Base-by-base conservation (phyloP, 2,113 vertebrate genomes). In the Rhinichthys klamathensis region DNA sequence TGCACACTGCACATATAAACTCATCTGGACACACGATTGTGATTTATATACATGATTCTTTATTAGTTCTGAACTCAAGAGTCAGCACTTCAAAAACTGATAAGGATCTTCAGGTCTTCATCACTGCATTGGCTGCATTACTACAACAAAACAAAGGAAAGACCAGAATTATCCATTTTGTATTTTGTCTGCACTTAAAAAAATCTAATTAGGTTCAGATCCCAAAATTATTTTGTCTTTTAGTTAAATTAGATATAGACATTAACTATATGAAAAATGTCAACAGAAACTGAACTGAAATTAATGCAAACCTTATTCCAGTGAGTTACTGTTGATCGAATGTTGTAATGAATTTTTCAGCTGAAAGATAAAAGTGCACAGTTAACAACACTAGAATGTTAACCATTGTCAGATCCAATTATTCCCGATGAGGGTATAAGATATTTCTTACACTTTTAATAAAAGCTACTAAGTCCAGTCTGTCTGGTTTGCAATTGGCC, bases 311-410 rank as follows among this genome's bases (percentile, higher is more conserved):
- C 83, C 73, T 86, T 49, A 92, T 90, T 94, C 91, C 78, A 87
- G 23, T 32, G 86, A 84, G 76, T 93, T 85, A 30, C 87, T 92
- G 78, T 84, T 91, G 85, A 89, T 87, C 65, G 91, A 88, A 6
- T 82, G 90, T 83, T 23, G 58, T 65, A 93, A 88, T 51, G 86
- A 91, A 83, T 94, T 93, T 88, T 94, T 95, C 83, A 94, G 16
- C 92, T 94, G 84, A n/a, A 92, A 89, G 18, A 84, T 54, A 86
- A 74, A 49, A 83, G 61, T 65, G 18, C 8, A 76, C 23, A 21
- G 23, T 77, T 82, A 79, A 30, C 46, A 21, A 23, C 73, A 41
- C 7, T 82, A 7, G 2, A 38, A 56, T n/a, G 7, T 74, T n/a
- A 32, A 83, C 11, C 38, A 18, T n/a, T 35, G 51, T 51, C 56